Evolutionary conservation across 2,113 vertebrate species (phyloP), one percentile per base, ranked within the genome.

Genomic region (Baryphthengus martii): DNA sequence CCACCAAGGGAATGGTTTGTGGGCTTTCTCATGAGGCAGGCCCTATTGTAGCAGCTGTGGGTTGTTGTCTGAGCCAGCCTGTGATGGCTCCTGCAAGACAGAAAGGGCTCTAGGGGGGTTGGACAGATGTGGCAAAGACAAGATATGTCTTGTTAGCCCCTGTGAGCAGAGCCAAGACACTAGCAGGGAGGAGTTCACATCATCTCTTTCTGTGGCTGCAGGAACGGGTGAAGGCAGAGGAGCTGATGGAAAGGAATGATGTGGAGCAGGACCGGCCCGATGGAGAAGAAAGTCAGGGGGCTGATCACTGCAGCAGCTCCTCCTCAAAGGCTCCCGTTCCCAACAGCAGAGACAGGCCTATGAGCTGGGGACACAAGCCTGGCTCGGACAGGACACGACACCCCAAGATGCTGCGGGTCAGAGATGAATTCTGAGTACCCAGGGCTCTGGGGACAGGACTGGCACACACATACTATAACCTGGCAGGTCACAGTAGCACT

Each of bases 181-280:
- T 39, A 11, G 25, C 20, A 56, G 49, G 19, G 31, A 83, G 18
- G 28, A 31, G 7, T 42, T 85, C 49, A 33, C 42, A 17, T 66
- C 1, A 9, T 28, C 24, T 76, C 72, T 62, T 49, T 92, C 49
- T 23, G 1, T 77, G 94, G 61, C 86, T 80, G 67, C 78, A 98
- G 98, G 98, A 98, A 19, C 94, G 97, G 65, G 53, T 78, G 44
- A 97, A 97, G 78, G 98, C 98, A 68, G 95, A 97, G 66, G 90
- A 97, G 53, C 92, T 98, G 49, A 83, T 98, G 79, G 66, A 88
- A 58, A 91, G 84, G 90, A 78, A 61, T 17, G 65, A 77, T 23
- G 10, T 9, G 56, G 87, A 97, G 78, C 88, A 96, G 26, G 89
- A 95, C 17, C 42, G 25, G 39, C 29, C 80, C 7, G 79, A 65